Conservation (phyloP, 2,113 vertebrate genomes). For the Phasianus colchicus region DNA sequence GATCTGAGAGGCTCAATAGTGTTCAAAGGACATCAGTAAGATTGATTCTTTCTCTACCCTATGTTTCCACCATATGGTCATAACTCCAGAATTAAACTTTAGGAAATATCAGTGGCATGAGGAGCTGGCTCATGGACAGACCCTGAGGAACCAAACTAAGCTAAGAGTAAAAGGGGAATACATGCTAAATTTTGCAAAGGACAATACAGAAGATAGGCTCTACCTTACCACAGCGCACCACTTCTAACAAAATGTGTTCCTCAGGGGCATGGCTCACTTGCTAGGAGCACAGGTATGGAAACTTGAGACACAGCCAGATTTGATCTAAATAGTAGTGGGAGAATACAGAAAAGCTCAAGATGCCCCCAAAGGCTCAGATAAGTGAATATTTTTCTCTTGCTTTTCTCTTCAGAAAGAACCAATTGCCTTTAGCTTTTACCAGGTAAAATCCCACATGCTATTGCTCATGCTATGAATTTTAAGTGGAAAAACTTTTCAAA, state of each 20-base stretch:
- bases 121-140: not conserved
- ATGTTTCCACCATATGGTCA: not conserved
- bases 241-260: not conserved
- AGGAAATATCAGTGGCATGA: not conserved
- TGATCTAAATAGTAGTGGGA: constrained; percentile 24
- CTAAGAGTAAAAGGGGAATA: not conserved
- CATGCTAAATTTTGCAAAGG: not conserved
- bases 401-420: constrained; percentile 35
- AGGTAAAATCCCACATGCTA: not conserved
- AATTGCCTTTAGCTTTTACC: constrained; percentile 35
- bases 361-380: constrained; percentile 15
- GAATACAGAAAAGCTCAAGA: constrained; percentile 6
- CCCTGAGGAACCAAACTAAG: not conserved
- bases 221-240: accelerated
- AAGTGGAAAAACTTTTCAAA: not conserved
- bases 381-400: constrained; percentile 34
- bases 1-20: not conserved
- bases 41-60: not conserved
- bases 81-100: not conserved
- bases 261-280: constrained; percentile 13
- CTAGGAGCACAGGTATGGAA: not conserved
- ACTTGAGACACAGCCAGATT: constrained; percentile 5
- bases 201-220: not conserved
- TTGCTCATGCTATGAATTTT: constrained; percentile 1
- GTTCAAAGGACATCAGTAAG: not conserved